Base-by-base conservation (phyloP, 2,888 invertebrate genomes). In the Hypercompe scribonia region DNA sequence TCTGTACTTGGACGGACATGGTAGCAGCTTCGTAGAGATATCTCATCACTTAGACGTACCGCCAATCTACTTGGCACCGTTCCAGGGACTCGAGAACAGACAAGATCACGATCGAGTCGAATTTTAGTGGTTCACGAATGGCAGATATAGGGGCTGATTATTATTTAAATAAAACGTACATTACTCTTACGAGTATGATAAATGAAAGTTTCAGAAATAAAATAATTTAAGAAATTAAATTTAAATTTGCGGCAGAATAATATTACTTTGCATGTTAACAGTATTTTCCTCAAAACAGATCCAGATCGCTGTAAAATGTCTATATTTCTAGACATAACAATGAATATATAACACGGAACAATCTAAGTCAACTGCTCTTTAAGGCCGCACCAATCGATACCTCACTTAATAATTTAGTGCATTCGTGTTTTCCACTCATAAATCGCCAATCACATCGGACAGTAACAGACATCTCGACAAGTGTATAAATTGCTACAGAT, bases 381-480 rank as follows among this genome's bases (percentile, higher is more conserved):
- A 85, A 87, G 84, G 86, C 84, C 84, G 80, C 81, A 85, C 82
- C 84, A 90, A 93, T 94, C 93, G 89, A 93, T 93, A 93, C 76
- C 79, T 86, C 88, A 89, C 88, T 91, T 86, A 90, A 90, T 91
- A 90, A 90, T 91, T 90, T 90, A 92, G 83, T 85, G 86, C 89
- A 86, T 82, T 90, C 82, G 82, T 86, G 84, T 88, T 88, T 31
- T 87, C 86, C 80, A 82, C 83, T 85, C 78, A 76, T 86, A 83
- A 84, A 87, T 87, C 87, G 85, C 82, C 86, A 84, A 87, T 88
- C 75, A 81, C 78, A 80, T 77, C 79, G 77, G 75, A 79, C 76
- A 84, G 80, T 68, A 68, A 68, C 54, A 54, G 54, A 68, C 54
- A 68, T 36, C 34, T 54, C 54, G n/a, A 54, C 50, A 18, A 54